Evolutionary conservation across 2,888 invertebrate species (phyloP).

Genomic region (Phyllotreta cruciferae): DNA sequence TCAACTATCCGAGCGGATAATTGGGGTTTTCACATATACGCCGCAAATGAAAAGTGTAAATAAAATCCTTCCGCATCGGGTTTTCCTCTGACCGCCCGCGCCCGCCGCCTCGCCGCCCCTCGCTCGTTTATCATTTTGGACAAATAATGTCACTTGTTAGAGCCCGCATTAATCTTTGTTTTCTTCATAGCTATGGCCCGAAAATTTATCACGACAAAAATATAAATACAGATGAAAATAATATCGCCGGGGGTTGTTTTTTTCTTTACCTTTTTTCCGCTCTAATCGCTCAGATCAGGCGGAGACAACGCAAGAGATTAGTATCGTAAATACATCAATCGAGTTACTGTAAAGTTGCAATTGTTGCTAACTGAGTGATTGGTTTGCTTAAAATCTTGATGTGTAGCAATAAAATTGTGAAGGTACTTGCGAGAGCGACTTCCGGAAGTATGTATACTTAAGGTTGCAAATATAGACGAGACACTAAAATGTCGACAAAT

Average conservation of each 20-base stretch:
- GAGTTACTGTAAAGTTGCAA: too few relatives aligned
- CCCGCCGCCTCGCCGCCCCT: not conserved
- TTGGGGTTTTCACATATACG: slow-evolving; percentile 27
- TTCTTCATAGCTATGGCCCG: slow-evolving; percentile 36
- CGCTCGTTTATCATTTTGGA: slow-evolving; percentile 42
- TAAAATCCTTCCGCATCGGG: slow-evolving; percentile 25
- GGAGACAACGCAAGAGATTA: slow-evolving; percentile 16
- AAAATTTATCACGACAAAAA: slow-evolving; percentile 39
- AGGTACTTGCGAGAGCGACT: too few relatives aligned
- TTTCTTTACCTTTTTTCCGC: slow-evolving; percentile 8
- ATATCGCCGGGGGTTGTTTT: slow-evolving; percentile 28
- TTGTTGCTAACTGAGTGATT: too few relatives aligned
- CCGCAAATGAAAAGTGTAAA: slow-evolving; percentile 35
- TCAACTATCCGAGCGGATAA: slow-evolving; percentile 23
- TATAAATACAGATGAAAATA: slow-evolving; percentile 39
- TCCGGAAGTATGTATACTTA: too few relatives aligned
- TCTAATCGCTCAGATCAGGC: too few relatives aligned
- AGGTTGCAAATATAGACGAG: too few relatives aligned
- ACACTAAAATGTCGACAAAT: too few relatives aligned
- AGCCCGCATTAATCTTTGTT: slow-evolving; percentile 45
- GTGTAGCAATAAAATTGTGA: too few relatives aligned
- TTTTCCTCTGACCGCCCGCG: slow-evolving; percentile 13
- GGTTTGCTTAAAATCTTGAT: too few relatives aligned
- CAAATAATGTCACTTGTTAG: slow-evolving; percentile 45
- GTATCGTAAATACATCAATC: not conserved